A percentile compares a stretch with the other conserved stretches of the same genome.
phyloP scores from a whole-genome alignment of 2,113 vertebrate species.

The Esox niger region DNA sequence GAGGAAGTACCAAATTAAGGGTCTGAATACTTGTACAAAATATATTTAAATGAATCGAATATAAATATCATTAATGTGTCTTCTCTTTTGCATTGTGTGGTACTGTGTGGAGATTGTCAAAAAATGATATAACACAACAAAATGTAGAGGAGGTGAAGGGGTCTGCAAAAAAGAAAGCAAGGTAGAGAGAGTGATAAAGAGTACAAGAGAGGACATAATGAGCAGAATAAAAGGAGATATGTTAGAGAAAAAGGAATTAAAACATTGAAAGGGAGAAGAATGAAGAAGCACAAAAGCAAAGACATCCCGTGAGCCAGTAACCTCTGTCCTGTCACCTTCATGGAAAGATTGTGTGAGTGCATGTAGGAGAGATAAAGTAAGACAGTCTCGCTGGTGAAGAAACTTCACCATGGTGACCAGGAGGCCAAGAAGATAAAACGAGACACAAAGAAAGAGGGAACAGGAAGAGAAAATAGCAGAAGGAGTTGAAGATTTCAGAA shows the following conservation, averaged over 20 bases:
- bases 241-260: slow-evolving; percentile 20
- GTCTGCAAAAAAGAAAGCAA: not conserved
- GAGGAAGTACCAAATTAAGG: too few relatives aligned
- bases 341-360: slow-evolving; percentile 23
- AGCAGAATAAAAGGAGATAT: slow-evolving; percentile 18
- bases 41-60: too few relatives aligned
- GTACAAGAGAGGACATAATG: not conserved
- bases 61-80: too few relatives aligned
- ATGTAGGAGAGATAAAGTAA: slow-evolving; percentile 45
- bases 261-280: slow-evolving; percentile 20
- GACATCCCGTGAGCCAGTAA: slow-evolving; percentile 18
- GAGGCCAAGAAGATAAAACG: slow-evolving; percentile 46
- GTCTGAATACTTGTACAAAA: too few relatives aligned
- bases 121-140: too few relatives aligned
- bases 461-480: not conserved
- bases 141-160: too few relatives aligned
- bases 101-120: too few relatives aligned
- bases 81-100: too few relatives aligned
- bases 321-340: slow-evolving; percentile 43
- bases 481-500: slow-evolving; percentile 30
- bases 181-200: not conserved
- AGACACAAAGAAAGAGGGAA: slow-evolving; percentile 20
- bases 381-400: slow-evolving; percentile 39
- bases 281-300: slow-evolving; percentile 17
- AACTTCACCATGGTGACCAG: slow-evolving; percentile 27